Evolutionary conservation across 2,888 invertebrate species (phyloP), one percentile per base, ranked within the genome.

Genomic region (Rhodophaea formosa): DNA sequence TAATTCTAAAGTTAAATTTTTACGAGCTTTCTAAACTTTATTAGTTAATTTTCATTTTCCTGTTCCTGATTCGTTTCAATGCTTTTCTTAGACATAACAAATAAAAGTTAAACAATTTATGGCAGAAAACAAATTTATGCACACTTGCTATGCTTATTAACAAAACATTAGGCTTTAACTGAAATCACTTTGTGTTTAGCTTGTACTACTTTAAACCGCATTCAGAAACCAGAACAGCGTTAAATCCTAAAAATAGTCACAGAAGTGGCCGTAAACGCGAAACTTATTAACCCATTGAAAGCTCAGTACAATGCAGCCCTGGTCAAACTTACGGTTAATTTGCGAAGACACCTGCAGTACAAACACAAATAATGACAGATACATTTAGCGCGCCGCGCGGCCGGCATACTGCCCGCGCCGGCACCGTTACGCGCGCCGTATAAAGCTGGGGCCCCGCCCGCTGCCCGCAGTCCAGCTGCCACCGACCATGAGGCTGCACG

Each of bases 371-470:
- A 86, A 79, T 84, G 83, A 79, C 82, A 76, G 74, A 84, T 77
- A 79, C 77, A 81, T 82, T 84, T 81, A 84, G 54, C 58, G 56
- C 55, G 47, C 78, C 81, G 79, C 68, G 62, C 63, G 68, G 61
- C 59, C 49, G 29, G 73, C 72, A 76, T 80, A 80, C 68, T 66
- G 71, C 58, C 65, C 65, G 69, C 66, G 59, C 63, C 63, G 66
- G 69, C 75, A 89, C 90, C 90, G 90, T 90, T 90, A 90, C 66
- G 61, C 70, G 64, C 63, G 62, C 62, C 70, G 79, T 90, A 90
- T 90, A 90, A 86, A 90, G 76, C 80, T 64, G 60, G 67, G 66
- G 58, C 68, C 74, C 71, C 74, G 65, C 72, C 69, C 66, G 73
- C 63, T 71, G 71, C 70, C 72, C 67, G 63, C 72, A 84, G 86